phyloP scores from a whole-genome alignment of 2,113 vertebrate species.

The Ictidomys tridecemlineatus region DNA sequence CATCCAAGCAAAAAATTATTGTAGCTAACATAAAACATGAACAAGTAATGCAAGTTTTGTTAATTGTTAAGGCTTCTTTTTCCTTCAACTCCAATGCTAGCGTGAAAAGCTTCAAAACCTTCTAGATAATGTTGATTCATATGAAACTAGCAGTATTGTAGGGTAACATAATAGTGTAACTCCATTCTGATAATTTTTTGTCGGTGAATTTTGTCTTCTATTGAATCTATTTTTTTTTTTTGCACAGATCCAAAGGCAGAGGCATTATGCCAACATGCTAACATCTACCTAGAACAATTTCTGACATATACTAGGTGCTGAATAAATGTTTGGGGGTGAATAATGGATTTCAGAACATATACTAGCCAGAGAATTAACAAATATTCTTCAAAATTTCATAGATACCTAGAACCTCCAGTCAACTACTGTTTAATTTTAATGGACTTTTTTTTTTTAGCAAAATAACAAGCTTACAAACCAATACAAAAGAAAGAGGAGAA shows the following conservation, averaged over 20 bases:
- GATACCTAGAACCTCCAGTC: background rate
- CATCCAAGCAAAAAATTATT: conserved; percentile 34
- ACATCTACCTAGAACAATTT: conserved; percentile 5
- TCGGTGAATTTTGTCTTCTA: background rate
- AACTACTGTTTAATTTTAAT: background rate
- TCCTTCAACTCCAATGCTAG: background rate
- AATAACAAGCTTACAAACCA: background rate
- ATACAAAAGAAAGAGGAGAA: conserved; percentile 6
- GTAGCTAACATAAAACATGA: conserved; percentile 43
- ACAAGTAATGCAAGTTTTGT: conserved; percentile 26
- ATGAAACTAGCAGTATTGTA: background rate
- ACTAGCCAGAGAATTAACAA: background rate
- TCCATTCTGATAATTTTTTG: background rate
- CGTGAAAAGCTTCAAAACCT: conserved; percentile 15
- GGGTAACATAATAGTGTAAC: background rate
- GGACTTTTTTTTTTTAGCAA: background rate
- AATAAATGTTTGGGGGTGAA: background rate
- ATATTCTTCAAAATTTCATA: conserved; percentile 20
- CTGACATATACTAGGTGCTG: background rate
- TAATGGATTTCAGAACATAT: background rate
- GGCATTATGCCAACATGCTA: background rate
- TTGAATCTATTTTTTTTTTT: background rate
- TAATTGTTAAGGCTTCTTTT: conserved; percentile 4
- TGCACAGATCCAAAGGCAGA: background rate
- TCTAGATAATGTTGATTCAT: background rate